A percentile compares a stretch with the other conserved stretches of the same genome.
These are phyloP conservation scores for Apamea monoglypha DNA, from an alignment of 2,888 invertebrate species.

Conservation along the genomic window DNA sequence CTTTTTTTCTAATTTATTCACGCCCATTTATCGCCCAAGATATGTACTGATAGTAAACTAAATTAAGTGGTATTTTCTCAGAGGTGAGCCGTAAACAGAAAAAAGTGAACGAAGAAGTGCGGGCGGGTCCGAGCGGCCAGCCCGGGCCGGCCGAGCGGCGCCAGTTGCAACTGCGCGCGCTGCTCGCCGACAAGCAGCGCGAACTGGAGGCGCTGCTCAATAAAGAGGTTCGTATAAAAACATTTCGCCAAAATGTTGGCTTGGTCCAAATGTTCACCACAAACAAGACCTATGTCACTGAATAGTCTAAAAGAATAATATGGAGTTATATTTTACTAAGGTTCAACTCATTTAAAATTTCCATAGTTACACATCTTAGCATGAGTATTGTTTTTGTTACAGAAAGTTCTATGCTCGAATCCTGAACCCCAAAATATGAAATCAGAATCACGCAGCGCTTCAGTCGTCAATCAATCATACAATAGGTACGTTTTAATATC, in stretches of 20 bases:
- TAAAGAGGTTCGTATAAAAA: constrained; percentile 86
- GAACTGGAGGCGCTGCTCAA: constrained; percentile 92
- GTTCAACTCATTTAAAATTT: not conserved
- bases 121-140: constrained; percentile 65
- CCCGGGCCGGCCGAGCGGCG: constrained; percentile 88
- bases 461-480: constrained; percentile 85
- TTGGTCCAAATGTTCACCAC: not conserved
- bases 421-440: constrained; percentile 80
- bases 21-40: not conserved
- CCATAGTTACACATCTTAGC: no score
- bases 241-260: not conserved
- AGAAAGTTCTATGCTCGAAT: constrained; percentile 80
- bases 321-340: not conserved
- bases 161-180: constrained; percentile 89
- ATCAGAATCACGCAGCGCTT: constrained; percentile 80
- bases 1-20: not conserved
- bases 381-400: constrained; percentile 57
- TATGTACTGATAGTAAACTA: not conserved
- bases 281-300: not conserved
- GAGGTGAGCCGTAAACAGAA: constrained; percentile 85
- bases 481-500: constrained; percentile 77
- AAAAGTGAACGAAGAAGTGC: constrained; percentile 85
- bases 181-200: constrained; percentile 91
- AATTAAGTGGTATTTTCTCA: constrained; percentile 38
- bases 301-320: not conserved